Conservation (phyloP, 2,797 vertebrate genomes). For the Diplodus sargus region DNA sequence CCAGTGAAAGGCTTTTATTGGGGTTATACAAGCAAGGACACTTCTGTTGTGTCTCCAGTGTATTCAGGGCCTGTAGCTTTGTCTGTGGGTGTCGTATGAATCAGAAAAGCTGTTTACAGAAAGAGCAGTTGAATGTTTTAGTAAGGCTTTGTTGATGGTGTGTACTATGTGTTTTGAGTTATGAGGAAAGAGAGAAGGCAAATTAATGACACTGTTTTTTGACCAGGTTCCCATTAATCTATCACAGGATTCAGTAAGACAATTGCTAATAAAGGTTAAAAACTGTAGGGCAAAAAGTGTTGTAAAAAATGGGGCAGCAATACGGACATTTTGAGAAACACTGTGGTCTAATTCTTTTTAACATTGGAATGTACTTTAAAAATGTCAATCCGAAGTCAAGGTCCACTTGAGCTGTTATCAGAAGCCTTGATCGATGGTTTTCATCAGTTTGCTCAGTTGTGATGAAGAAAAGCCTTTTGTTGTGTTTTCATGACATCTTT, state of each 20-base stretch:
- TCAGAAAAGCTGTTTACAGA: constrained; percentile 18
- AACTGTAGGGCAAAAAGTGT: too few species aligned
- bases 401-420: not conserved
- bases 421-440: not conserved
- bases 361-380: not conserved
- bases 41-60: constrained; percentile 6
- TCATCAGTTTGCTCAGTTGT: not conserved
- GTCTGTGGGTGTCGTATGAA: constrained; percentile 18
- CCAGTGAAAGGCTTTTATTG: constrained; percentile 27
- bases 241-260: not conserved
- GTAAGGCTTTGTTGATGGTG: constrained; percentile 6
- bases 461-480: not conserved
- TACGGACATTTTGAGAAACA: not conserved
- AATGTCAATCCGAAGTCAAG: not conserved
- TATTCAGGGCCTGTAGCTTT: constrained; percentile 25
- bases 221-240: too few species aligned
- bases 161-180: constrained; percentile 14
- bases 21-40: not conserved
- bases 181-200: not conserved
- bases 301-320: not conserved
- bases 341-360: not conserved
- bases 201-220: not conserved
- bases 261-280: not conserved
- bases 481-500: not conserved
- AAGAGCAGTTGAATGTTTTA: constrained; percentile 27